Conservation (phyloP, 1,140 invertebrate species). For the Rhizoglyphus robini region DNA sequence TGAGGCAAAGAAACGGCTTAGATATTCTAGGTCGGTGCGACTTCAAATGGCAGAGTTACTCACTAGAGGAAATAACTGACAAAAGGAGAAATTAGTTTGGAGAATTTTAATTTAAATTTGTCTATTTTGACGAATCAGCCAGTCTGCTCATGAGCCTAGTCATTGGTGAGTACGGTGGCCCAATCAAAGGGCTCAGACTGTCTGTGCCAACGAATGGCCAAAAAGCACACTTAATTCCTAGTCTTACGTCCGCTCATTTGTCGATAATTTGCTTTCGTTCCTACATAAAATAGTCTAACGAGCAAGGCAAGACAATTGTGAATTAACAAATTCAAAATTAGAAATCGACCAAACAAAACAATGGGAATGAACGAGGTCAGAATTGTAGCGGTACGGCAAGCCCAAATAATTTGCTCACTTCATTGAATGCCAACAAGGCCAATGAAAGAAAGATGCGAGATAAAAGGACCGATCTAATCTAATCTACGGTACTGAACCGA, state of each 20-base stretch:
- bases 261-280: slow-evolving; percentile 4
- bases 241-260: not conserved
- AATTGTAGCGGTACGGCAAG: not conserved
- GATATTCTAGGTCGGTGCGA: not conserved
- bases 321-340: slow-evolving; percentile 2
- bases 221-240: not conserved
- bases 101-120: not conserved
- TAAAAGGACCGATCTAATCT: no score
- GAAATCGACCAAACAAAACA: not conserved
- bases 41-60: not conserved
- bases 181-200: no score
- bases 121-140: not conserved
- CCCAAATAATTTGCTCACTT: no score
- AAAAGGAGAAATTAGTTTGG: slow-evolving; percentile 10
- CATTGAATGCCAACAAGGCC: no score
- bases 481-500: no score
- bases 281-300: not conserved
- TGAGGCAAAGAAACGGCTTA: slow-evolving; percentile 1
- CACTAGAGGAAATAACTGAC: slow-evolving; percentile 8
- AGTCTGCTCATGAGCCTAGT: no score
- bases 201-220: no score
- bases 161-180: no score
- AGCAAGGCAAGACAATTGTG: not conserved
- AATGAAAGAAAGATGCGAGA: no score
- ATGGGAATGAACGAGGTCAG: not conserved